These are phyloP conservation scores for Thalassarche chlororhynchos DNA, from an alignment of 2,113 vertebrate genomes.

Conservation along the genomic window DNA sequence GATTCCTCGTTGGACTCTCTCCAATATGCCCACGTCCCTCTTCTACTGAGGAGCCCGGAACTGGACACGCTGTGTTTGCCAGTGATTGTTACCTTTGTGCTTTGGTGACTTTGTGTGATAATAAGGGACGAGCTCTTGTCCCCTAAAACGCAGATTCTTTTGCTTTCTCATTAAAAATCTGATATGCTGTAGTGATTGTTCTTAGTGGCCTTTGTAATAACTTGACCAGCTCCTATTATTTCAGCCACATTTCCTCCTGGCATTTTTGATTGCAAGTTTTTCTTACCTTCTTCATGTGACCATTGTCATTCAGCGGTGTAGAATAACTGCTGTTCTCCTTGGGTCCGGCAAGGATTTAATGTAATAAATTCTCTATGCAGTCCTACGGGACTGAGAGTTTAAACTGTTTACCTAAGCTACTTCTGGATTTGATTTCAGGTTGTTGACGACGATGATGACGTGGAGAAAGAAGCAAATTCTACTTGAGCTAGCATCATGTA, in stretches of 20 bases:
- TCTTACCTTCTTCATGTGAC: neutral
- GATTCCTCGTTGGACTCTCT: neutral
- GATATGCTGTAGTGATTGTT: neutral
- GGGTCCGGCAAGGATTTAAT: neutral
- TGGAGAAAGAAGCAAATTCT: constrained; percentile 75
- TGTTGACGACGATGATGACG: constrained; percentile 72
- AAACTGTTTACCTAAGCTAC: neutral
- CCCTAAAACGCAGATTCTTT: neutral
- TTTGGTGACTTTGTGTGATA: neutral
- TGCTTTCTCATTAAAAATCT: neutral
- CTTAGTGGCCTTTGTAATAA: neutral
- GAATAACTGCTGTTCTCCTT: neutral
- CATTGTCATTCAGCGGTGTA: accelerated
- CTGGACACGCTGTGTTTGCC: neutral
- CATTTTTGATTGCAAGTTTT: neutral
- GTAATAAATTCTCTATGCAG: neutral
- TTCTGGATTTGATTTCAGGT: constrained; percentile 71
- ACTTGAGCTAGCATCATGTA: constrained; percentile 50
- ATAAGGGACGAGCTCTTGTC: neutral
- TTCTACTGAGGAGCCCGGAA: neutral
- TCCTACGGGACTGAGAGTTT: neutral
- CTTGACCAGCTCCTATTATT: neutral
- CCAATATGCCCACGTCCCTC: accelerated
- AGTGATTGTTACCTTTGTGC: neutral
- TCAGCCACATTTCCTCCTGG: neutral